phyloP scores from a whole-genome alignment of 2,888 invertebrate genomes.

The Trachelus stipa region DNA sequence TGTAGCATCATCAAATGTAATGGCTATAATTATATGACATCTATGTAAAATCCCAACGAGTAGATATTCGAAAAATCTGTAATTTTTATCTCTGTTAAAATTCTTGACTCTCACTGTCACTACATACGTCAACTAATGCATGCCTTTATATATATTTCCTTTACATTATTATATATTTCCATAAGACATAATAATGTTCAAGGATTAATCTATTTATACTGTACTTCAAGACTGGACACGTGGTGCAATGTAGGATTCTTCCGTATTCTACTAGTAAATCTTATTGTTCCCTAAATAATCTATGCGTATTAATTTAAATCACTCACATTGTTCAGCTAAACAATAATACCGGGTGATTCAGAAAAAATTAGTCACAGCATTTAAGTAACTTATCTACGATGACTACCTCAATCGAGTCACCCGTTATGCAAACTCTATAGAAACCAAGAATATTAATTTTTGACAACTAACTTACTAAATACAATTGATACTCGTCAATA shows the following conservation, averaged over 20 bases:
- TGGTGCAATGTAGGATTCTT: not conserved
- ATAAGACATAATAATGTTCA: not conserved
- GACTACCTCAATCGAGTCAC: not conserved
- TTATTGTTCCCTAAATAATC: not conserved
- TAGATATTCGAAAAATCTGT: not conserved
- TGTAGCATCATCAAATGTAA: no score
- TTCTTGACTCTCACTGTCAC: not conserved
- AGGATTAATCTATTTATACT: not conserved
- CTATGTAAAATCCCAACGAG: not conserved
- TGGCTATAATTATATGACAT: not conserved
- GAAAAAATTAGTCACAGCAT: not conserved
- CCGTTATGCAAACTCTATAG: not conserved
- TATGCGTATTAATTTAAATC: not conserved
- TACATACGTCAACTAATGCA: not conserved
- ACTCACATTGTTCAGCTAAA: not conserved
- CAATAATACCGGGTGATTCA: not conserved
- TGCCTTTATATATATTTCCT: not conserved
- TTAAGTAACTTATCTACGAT: not conserved
- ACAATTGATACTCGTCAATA: not conserved
- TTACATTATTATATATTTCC: not conserved
- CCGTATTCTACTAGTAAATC: not conserved
- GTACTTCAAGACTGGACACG: not conserved
- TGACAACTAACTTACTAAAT: not conserved
- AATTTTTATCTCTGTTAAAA: not conserved
- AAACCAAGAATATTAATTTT: not conserved